Conservation (phyloP, 2,888 invertebrate genomes). For the Cyclophora albipunctata region DNA sequence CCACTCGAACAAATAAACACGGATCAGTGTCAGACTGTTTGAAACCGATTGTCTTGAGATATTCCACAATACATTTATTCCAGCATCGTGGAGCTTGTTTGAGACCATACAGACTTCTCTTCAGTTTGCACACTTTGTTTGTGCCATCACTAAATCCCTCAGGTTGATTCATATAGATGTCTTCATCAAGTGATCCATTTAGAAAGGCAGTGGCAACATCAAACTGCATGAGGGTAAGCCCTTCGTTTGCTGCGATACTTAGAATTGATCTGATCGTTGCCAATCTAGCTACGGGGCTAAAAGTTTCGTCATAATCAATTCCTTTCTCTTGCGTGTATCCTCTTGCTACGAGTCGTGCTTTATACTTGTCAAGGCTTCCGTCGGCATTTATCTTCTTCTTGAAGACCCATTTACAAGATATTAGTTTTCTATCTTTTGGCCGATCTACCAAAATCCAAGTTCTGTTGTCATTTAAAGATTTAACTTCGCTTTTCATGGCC, state of each 20-base stretch:
- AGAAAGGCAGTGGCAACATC: slow-evolving; percentile 10
- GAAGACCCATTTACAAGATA: not conserved
- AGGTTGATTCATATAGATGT: slow-evolving; percentile 9
- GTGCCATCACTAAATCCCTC: slow-evolving; percentile 3
- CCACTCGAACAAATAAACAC: not conserved
- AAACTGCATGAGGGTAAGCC: slow-evolving; percentile 8
- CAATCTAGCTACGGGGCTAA: slow-evolving; percentile 7
- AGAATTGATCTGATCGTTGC: slow-evolving; percentile 9
- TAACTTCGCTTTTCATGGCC: not conserved
- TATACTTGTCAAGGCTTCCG: not conserved
- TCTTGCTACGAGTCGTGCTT: not conserved
- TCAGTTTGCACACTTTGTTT: slow-evolving; percentile 10
- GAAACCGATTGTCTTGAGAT: not conserved
- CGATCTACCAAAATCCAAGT: not conserved
- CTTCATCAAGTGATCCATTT: slow-evolving; percentile 6
- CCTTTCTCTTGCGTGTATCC: slow-evolving; percentile 2
- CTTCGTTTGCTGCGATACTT: slow-evolving; percentile 1
- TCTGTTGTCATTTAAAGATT: not conserved
- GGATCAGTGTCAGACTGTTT: not conserved
- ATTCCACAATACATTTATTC: not conserved
- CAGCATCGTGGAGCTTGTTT: slow-evolving; percentile 12
- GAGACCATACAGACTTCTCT: slow-evolving; percentile 12
- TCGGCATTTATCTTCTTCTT: not conserved
- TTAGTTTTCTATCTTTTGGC: not conserved
- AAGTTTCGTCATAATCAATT: slow-evolving; percentile 3